Conservation (phyloP, 64 coral and sea anemone genomes). For the Stichodactyla mertensii region DNA sequence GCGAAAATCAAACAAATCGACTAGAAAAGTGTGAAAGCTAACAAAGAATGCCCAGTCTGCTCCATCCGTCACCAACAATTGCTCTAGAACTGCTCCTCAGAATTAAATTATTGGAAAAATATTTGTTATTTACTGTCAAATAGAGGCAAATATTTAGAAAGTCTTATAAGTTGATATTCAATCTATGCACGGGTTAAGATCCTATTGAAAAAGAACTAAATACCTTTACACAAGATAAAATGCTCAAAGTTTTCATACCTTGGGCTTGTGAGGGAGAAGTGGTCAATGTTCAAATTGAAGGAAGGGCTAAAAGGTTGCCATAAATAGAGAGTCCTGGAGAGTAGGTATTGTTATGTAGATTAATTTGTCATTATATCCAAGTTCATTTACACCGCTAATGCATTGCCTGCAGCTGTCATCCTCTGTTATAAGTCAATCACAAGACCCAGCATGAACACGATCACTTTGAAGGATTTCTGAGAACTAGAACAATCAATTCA, state of each 20-base stretch:
- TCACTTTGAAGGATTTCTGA: not conserved
- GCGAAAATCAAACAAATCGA: conserved; percentile 1
- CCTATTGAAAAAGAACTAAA: not conserved
- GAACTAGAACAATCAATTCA: not conserved
- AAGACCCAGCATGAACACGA: conserved; percentile 12
- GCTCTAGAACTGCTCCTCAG: not conserved
- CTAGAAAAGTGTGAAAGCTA: not conserved
- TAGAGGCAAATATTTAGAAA: not conserved
- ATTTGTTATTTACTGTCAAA: conserved; percentile 2
- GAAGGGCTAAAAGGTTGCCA: conserved; percentile 42
- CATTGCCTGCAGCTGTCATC: conserved; percentile 46
- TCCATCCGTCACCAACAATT: not conserved
- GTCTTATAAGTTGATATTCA: not conserved
- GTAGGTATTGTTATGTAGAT: conserved; percentile 57
- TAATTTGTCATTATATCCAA: conserved; percentile 41
- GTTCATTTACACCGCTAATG: conserved; percentile 43
- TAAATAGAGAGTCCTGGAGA: conserved; percentile 50
- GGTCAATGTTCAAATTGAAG: conserved; percentile 23
- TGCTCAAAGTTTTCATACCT: not conserved
- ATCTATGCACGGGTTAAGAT: not conserved
- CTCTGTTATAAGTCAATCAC: conserved; percentile 11
- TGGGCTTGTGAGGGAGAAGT: not conserved
- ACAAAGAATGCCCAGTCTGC: not conserved
- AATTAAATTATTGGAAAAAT: conserved; percentile 6
- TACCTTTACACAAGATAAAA: not conserved